Conservation (phyloP, 2,797 vertebrate species). For the Centroberyx gerrardi region DNA sequence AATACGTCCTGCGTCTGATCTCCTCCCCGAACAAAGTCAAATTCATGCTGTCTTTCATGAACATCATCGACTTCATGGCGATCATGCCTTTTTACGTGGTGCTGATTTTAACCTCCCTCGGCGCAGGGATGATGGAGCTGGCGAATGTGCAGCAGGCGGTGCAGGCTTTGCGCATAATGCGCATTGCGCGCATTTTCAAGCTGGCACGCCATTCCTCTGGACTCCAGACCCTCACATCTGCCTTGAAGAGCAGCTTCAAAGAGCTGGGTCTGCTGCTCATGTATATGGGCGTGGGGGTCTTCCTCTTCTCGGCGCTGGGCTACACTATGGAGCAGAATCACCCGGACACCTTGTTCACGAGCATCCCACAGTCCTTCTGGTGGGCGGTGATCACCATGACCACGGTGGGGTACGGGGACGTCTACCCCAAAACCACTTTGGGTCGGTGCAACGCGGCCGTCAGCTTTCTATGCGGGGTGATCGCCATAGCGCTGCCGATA, state of each 20-base stretch:
- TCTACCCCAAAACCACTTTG: constrained; percentile 97
- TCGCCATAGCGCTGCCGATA: constrained; percentile 97
- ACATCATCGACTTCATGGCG: constrained; percentile 95
- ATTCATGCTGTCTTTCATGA: constrained; percentile 95
- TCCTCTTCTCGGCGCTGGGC: constrained; percentile 96
- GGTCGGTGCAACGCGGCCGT: constrained; percentile 97
- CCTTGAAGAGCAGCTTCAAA: constrained; percentile 96
- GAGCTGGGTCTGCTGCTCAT: constrained; percentile 96
- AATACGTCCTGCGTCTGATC: constrained; percentile 92
- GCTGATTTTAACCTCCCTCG: constrained; percentile 92
- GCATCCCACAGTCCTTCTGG: constrained; percentile 99
- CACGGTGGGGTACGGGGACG: constrained; percentile 97
- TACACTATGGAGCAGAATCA: constrained; percentile 98
- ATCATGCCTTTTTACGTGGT: constrained; percentile 97
- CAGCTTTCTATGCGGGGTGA: constrained; percentile 98
- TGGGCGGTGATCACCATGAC: constrained; percentile 99
- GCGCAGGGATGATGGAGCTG: constrained; percentile 93
- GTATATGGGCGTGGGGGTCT: constrained; percentile 98
- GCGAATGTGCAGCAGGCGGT: constrained; percentile 97
- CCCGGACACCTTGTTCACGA: constrained; percentile 97
- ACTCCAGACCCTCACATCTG: constrained; percentile 96
- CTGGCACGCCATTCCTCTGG: constrained; percentile 96
- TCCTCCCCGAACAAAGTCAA: constrained; percentile 93
- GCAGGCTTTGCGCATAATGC: constrained; percentile 97
- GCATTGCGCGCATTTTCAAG: constrained; percentile 97